These are phyloP conservation scores for Albula glossodonta DNA, from an alignment of 2,113 vertebrate species.

Conservation along the genomic window DNA sequence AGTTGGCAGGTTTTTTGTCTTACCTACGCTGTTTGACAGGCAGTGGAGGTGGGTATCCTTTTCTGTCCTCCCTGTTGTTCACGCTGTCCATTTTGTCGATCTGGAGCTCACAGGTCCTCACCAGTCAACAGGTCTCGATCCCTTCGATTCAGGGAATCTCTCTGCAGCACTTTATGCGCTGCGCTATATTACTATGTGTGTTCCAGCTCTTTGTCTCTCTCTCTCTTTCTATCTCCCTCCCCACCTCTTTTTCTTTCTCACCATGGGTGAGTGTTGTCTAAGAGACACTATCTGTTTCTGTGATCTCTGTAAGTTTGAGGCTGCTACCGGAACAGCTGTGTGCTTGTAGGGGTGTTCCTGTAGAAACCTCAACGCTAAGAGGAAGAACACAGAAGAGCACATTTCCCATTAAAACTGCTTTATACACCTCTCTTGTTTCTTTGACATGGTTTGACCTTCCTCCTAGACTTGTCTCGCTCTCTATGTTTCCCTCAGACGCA, in stretches of 20 bases:
- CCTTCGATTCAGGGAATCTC: neutral
- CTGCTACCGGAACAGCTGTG: constrained; percentile 53
- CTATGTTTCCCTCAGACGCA: neutral
- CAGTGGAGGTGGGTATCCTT: constrained; percentile 53
- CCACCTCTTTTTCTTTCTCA: constrained; percentile 21
- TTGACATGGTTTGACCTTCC: neutral
- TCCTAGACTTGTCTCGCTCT: neutral
- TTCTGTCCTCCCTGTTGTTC: constrained; percentile 11
- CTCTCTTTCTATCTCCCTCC: constrained; percentile 6
- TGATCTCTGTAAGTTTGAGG: constrained; percentile 41
- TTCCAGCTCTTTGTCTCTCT: constrained; percentile 30
- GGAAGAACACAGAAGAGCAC: constrained; percentile 38
- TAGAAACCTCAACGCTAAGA: constrained; percentile 52
- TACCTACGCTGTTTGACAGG: constrained; percentile 70
- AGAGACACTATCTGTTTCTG: constrained; percentile 29
- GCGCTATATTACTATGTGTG: constrained; percentile 28
- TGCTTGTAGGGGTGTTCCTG: constrained; percentile 44
- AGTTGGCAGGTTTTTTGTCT: constrained; percentile 5
- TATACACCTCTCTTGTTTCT: neutral
- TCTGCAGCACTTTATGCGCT: neutral
- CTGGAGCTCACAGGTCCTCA: neutral
- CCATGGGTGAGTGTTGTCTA: neutral
- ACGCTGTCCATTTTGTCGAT: constrained; percentile 16
- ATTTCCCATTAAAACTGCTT: neutral
- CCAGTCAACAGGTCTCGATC: neutral